phyloP scores from a whole-genome alignment of 2,113 vertebrate species.

The Dasyurus viverrinus region DNA sequence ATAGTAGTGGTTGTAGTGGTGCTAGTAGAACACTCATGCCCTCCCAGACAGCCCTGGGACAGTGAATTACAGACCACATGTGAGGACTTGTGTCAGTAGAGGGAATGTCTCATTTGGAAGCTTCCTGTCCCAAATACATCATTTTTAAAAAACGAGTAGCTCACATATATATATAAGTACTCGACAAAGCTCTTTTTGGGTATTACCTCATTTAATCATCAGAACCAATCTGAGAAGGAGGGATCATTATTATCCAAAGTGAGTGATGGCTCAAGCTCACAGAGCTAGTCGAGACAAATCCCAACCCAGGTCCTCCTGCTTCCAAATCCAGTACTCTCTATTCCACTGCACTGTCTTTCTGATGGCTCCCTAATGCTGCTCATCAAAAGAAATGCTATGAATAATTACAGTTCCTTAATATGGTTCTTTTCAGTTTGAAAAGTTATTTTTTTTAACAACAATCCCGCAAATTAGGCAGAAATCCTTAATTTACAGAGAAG shows the following conservation, averaged over 20 bases:
- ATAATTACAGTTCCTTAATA: background rate
- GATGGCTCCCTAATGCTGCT: background rate
- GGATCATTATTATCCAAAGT: background rate
- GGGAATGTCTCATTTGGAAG: background rate
- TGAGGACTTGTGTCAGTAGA: background rate
- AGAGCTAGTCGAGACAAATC: background rate
- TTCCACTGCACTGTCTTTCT: background rate
- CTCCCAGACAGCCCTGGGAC: background rate
- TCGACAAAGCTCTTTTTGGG: background rate
- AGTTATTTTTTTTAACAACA: background rate
- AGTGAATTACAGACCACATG: background rate
- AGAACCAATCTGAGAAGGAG: background rate
- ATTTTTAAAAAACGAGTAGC: no score
- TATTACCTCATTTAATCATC: background rate
- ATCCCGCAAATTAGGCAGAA: background rate
- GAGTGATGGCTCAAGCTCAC: background rate
- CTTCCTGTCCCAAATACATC: background rate
- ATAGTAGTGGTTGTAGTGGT: background rate
- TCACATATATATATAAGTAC: background rate
- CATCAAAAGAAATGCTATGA: background rate
- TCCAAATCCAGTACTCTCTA: background rate
- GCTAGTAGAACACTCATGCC: background rate
- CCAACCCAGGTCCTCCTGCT: background rate
- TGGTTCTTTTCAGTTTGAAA: background rate
- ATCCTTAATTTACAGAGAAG: background rate